phyloP scores from a whole-genome alignment of 2,113 vertebrate genomes.

The Empidonax traillii region DNA sequence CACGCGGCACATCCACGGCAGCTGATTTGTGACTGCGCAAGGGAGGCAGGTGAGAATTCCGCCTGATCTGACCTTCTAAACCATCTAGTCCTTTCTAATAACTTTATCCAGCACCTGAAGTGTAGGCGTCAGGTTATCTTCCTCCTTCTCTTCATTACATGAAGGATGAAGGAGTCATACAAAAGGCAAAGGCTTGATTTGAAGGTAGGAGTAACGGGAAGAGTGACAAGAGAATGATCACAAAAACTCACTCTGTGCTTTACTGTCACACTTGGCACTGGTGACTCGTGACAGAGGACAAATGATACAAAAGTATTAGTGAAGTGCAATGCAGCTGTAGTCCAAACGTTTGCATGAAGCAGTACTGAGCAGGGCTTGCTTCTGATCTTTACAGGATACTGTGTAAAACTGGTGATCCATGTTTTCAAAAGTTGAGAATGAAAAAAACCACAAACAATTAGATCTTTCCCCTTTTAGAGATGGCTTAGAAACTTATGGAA shows the following conservation, averaged over 20 bases:
- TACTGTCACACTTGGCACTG: background rate
- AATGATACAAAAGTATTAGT: fast-evolving
- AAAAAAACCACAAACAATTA: background rate
- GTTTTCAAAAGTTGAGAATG: background rate
- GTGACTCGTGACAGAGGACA: background rate
- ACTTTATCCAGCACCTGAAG: fast-evolving
- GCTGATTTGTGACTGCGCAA: fast-evolving
- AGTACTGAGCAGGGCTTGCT: background rate
- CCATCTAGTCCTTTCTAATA: fast-evolving
- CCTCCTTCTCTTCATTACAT: fast-evolving
- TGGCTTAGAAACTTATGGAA: background rate
- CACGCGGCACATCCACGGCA: fast-evolving
- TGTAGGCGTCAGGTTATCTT: fast-evolving
- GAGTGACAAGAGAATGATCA: background rate
- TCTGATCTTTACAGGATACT: background rate
- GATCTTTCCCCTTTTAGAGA: background rate
- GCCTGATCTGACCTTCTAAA: fast-evolving
- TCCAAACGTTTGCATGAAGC: background rate
- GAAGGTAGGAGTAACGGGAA: background rate
- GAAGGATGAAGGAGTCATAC: background rate
- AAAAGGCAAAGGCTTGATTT: background rate
- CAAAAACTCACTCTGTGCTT: background rate
- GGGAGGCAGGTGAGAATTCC: fast-evolving
- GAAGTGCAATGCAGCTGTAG: background rate
- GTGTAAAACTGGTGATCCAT: fast-evolving